Evolutionary conservation across 30 jellyfish, hydroid and myxozoan genomes (phyloP).

Genomic region (Clytia hemisphaerica): DNA sequence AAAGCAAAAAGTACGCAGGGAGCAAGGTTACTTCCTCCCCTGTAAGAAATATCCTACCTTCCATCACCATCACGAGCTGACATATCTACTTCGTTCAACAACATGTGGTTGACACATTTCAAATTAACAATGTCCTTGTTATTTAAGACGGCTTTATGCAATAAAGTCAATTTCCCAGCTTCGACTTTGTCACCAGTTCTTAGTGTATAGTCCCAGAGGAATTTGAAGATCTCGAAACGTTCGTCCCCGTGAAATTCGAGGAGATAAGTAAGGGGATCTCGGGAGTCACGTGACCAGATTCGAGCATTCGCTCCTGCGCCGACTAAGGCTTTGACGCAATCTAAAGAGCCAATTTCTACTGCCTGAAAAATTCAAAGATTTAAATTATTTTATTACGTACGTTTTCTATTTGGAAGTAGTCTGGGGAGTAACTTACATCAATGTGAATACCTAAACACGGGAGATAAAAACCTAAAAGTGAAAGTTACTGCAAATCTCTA

Average conservation of each 20-base stretch:
- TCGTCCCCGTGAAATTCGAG: neutral
- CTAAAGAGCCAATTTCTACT: neutral
- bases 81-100: neutral
- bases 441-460: no score
- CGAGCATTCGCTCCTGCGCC: neutral
- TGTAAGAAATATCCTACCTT: no score
- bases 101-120: neutral
- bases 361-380: no score
- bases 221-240: neutral
- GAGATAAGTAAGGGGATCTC: conserved; percentile 1
- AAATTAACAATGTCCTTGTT: neutral
- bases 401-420: no score
- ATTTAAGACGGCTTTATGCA: neutral
- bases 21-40: no score
- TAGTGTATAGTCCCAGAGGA: neutral
- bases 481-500: no score
- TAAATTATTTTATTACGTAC: no score
- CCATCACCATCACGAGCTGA: conserved; percentile 2
- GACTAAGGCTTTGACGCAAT: neutral
- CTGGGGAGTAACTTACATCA: no score
- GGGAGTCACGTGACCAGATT: neutral
- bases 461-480: no score
- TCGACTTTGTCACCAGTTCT: neutral
- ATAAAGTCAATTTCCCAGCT: neutral
- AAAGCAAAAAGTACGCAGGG: no score